Conservation (phyloP, 2,113 vertebrate genomes). For the Isichthys henryi region DNA sequence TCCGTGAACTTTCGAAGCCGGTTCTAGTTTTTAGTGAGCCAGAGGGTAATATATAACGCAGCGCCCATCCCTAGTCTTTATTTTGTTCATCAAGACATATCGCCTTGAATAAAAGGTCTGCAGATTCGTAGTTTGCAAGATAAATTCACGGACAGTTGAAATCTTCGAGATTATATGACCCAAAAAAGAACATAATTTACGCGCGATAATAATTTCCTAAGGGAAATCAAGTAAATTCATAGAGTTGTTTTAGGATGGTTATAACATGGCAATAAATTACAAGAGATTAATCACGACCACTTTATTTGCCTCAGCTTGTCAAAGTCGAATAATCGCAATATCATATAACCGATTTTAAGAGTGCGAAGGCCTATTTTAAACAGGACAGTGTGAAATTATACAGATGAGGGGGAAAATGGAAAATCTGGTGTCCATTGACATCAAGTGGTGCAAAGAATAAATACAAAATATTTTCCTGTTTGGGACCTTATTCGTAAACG, state of each 20-base stretch:
- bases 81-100: slow-evolving; percentile 17
- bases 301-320: background rate
- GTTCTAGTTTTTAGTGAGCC: background rate
- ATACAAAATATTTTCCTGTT: background rate
- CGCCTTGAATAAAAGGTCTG: background rate
- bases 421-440: background rate
- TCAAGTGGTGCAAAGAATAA: background rate
- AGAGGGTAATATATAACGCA: background rate
- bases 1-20: background rate
- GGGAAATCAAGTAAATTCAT: slow-evolving; percentile 56
- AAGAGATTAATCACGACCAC: background rate
- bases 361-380: background rate
- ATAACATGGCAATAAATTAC: background rate
- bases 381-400: background rate
- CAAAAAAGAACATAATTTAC: slow-evolving; percentile 30
- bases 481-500: background rate
- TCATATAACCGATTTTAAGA: background rate
- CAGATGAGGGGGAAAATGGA: background rate
- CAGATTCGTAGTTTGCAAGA: slow-evolving; percentile 22
- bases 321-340: background rate
- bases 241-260: background rate
- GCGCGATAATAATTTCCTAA: slow-evolving; percentile 46
- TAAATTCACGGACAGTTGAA: slow-evolving; percentile 18
- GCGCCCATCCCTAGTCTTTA: background rate
- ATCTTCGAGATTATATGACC: slow-evolving; percentile 24